Conservation (phyloP, 2,888 invertebrate genomes). For the Campaea margaritaria region DNA sequence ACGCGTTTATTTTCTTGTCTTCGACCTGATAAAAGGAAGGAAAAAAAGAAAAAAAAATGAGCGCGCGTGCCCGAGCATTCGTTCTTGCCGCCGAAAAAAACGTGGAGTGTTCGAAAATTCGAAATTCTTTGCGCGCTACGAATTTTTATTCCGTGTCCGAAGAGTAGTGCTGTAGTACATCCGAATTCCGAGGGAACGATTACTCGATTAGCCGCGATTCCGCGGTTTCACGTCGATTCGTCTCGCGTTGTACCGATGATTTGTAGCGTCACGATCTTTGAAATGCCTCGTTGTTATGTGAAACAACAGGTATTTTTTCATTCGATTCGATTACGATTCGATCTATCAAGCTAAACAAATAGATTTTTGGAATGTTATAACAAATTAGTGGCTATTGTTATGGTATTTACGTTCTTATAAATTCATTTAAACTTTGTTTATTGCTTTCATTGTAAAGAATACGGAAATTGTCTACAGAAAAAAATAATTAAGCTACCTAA, state of each 20-base stretch:
- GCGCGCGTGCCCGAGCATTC: constrained; percentile 78
- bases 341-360: constrained; percentile 35
- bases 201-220: constrained; percentile 60
- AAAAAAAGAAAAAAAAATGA: constrained; percentile 55
- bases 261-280: constrained; percentile 68
- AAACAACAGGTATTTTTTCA: constrained; percentile 49
- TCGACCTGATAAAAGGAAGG: constrained; percentile 48
- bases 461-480: too few species aligned
- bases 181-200: constrained; percentile 55
- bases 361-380: constrained; percentile 21
- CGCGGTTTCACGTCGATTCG: constrained; percentile 71
- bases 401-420: constrained; percentile 14
- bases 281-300: constrained; percentile 56
- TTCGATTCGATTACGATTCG: constrained; percentile 38
- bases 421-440: constrained; percentile 3
- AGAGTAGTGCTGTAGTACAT: constrained; percentile 43
- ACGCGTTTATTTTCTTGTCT: constrained; percentile 57
- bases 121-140: constrained; percentile 68
- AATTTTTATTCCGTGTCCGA: constrained; percentile 59
- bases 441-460: neutral
- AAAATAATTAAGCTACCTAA: too few species aligned
- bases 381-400: constrained; percentile 22
- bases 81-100: constrained; percentile 76
- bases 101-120: constrained; percentile 64
- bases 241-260: constrained; percentile 67